Percentiles rank a stretch among this genome's conserved stretches.
phyloP scores from a whole-genome alignment of 2,797 vertebrate species.

The Dromococcyx pavoninus region DNA sequence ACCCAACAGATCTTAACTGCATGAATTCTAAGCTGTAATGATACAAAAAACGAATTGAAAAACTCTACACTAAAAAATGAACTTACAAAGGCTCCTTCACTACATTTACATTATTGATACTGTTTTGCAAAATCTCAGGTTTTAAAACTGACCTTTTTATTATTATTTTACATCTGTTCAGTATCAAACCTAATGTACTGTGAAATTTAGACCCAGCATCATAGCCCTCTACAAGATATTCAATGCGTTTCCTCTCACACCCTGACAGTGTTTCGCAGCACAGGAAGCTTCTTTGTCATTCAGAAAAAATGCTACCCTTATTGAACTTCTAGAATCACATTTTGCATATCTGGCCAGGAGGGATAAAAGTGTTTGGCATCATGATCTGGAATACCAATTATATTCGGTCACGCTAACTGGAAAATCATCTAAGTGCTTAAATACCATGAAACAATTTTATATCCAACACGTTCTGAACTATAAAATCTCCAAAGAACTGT shows the following conservation, averaged over 20 bases:
- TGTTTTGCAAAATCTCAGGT: not conserved
- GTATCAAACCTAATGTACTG: not conserved
- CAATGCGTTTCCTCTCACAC: conserved; percentile 50
- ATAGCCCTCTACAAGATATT: not conserved
- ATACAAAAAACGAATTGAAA: not conserved
- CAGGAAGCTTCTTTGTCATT: conserved; percentile 52
- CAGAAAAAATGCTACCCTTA: conserved; percentile 64
- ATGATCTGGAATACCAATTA: conserved; percentile 57
- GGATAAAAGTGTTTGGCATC: conserved; percentile 11
- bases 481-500: conserved; percentile 54
- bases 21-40: not conserved
- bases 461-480: conserved; percentile 38
- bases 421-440: conserved; percentile 72
- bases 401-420: conserved; percentile 54
- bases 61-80: not conserved
- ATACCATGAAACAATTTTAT: conserved; percentile 64
- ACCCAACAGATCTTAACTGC: not conserved
- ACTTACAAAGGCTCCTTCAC: not conserved
- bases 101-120: not conserved
- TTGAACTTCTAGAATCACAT: conserved; percentile 54
- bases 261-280: conserved; percentile 47
- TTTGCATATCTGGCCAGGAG: conserved; percentile 30
- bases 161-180: not conserved
- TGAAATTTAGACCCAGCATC: conserved; percentile 9
- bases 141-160: not conserved